These are phyloP conservation scores for Poecilia latipinna DNA, from an alignment of 2,113 vertebrate genomes.

Conservation along the genomic window DNA sequence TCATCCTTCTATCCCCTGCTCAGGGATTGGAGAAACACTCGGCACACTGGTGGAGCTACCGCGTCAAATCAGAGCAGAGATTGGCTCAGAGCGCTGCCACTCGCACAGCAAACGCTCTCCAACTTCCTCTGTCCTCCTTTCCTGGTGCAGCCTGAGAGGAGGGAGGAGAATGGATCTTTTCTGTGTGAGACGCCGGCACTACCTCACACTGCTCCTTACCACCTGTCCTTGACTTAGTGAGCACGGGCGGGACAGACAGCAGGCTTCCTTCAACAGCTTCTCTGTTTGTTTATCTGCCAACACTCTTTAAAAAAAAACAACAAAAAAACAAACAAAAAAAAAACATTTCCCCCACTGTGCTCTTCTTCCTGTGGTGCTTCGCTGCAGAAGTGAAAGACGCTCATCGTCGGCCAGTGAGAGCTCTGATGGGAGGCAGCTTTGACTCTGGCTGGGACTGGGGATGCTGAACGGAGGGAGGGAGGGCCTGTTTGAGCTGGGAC, in stretches of 20 bases:
- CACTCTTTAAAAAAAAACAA: background rate
- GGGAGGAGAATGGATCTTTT: slow-evolving; percentile 73
- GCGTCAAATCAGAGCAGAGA: slow-evolving; percentile 53
- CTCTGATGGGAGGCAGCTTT: slow-evolving; percentile 75
- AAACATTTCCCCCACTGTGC: slow-evolving; percentile 26
- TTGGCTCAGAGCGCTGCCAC: slow-evolving; percentile 70
- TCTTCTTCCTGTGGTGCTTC: slow-evolving; percentile 54
- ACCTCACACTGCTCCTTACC: slow-evolving; percentile 62
- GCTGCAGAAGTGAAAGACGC: slow-evolving; percentile 40
- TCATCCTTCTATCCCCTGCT: slow-evolving; percentile 32
- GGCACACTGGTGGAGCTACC: slow-evolving; percentile 42
- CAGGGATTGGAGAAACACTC: slow-evolving; percentile 33
- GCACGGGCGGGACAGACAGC: slow-evolving; percentile 41
- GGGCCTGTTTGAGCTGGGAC: slow-evolving; percentile 84
- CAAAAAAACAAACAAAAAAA: background rate
- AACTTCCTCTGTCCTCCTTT: slow-evolving; percentile 78
- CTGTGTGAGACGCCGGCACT: slow-evolving; percentile 63
- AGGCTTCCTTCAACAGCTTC: slow-evolving; percentile 28
- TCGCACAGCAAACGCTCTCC: slow-evolving; percentile 63
- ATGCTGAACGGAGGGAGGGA: slow-evolving; percentile 83
- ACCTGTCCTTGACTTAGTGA: slow-evolving; percentile 73
- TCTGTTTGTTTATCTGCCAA: slow-evolving; percentile 31
- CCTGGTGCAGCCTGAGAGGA: slow-evolving; percentile 72
- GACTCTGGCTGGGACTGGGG: slow-evolving; percentile 73
- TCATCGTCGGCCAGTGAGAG: slow-evolving; percentile 54